Base-by-base conservation (phyloP, 2,113 vertebrate genomes). In the Oophaga pumilio region DNA sequence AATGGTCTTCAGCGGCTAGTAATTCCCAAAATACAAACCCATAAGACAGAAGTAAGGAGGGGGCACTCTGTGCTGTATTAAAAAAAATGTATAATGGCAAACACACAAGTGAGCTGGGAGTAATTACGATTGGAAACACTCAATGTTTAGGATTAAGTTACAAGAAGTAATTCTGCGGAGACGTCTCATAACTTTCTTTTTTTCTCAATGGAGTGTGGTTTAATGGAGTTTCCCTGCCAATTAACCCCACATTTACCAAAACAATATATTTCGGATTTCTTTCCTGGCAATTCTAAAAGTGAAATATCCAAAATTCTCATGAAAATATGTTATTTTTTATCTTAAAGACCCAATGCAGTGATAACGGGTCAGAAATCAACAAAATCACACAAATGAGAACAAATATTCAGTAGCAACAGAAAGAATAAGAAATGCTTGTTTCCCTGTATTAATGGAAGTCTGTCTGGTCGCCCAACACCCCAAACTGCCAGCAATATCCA, bases 111-210 rank as follows among this genome's bases (percentile, higher is more conserved):
- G 94, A 93, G 90, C 94, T 95, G 95, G 94, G 90, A 95, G 93
- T 94, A 91, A 95, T 95, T 96, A 95, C 82, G 87, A 84, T 86
- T 91, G 91, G 93, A 92, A 93, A 91, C 91, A 91, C 92, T 43
- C 87, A 76, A 84, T 66, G 83, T 66, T 84, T 85, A 79, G 87
- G 90, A 85, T 87, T 83, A 87, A 53, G 87, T 92, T 91, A 90
- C 88, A 89, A 73, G 64, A 43, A 85, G 89, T 68, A 79, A 64
- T 56, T 68, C 68, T 81, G 73, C 71, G 78, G 82, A 76, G 33
- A 43, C 3, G 33, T 43, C 52, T 85, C 66, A 60, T 71, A 78
- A 52, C 56, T 76, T 28, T 20, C 28, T 18, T 10, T 62, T 43
- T 76, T 85, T 85, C 59, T 78, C 76, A 78, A 78, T 78, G 76